phyloP scores from a whole-genome alignment of 2,113 vertebrate genomes.

The Cyphomyrus discorhynchus region DNA sequence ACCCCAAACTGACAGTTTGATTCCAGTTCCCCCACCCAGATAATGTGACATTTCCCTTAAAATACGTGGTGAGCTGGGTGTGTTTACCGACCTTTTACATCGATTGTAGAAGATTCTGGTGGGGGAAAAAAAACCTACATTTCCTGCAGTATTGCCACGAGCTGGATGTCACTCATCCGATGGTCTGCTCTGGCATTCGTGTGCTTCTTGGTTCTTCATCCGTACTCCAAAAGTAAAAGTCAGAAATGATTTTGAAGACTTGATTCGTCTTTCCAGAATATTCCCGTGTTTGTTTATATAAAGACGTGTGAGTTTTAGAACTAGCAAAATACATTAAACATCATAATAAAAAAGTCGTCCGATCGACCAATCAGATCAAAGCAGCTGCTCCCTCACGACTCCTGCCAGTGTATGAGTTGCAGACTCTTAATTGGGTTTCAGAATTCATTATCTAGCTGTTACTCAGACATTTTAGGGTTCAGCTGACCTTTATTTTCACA shows the following conservation, averaged over 20 bases:
- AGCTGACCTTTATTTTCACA: neutral
- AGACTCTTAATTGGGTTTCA: neutral
- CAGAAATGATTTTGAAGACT: neutral
- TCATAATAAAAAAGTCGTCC: neutral
- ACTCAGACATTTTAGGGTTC: neutral
- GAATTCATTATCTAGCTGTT: neutral
- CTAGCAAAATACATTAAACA: neutral
- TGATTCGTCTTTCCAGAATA: neutral
- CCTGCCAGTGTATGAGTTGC: neutral
- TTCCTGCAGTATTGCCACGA: neutral
- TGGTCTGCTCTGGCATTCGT: neutral
- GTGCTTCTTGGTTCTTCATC: neutral
- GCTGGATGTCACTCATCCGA: too few relatives aligned
- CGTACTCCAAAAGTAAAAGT: neutral
- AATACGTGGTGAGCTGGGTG: neutral
- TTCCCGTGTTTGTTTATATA: neutral
- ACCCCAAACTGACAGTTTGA: neutral
- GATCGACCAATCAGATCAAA: neutral
- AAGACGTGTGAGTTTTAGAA: neutral
- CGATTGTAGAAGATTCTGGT: neutral
- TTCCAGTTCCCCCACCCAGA: neutral
- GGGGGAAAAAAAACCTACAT: neutral
- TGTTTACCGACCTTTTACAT: neutral
- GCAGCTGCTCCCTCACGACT: neutral
- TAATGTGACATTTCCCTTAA: neutral